phyloP scores from a whole-genome alignment of 2,113 vertebrate species.

The Heterocephalus glaber region DNA sequence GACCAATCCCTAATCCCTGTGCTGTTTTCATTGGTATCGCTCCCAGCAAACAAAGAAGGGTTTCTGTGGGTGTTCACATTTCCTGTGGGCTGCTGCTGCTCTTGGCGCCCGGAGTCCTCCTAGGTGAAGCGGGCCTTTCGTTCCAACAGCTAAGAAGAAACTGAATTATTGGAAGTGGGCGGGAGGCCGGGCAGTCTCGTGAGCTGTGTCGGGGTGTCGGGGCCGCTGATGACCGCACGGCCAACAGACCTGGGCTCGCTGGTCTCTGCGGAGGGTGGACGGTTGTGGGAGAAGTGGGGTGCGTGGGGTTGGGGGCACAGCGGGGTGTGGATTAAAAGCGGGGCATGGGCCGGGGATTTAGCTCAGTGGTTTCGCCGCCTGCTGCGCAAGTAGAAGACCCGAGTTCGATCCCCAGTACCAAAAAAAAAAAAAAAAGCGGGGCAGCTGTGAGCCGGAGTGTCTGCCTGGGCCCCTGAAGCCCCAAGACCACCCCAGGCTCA shows the following conservation, averaged over 20 bases:
- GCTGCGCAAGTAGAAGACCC: too few species aligned
- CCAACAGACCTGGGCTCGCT: neutral
- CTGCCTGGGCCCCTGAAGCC: neutral
- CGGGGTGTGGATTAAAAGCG: neutral
- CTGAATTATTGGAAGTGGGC: neutral
- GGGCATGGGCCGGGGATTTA: too few species aligned
- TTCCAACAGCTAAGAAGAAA: neutral
- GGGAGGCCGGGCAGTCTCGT: neutral
- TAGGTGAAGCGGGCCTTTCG: neutral
- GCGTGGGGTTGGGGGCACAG: neutral
- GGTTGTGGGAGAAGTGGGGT: neutral
- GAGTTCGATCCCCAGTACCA: too few species aligned
- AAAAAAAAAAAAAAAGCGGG: too few species aligned
- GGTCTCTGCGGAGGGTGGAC: neutral
- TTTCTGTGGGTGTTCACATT: neutral
- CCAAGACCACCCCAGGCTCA: neutral
- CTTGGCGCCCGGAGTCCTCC: constrained; percentile 15
- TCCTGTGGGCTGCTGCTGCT: neutral
- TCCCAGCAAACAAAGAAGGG: neutral
- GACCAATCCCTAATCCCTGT: neutral
- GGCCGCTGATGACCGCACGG: neutral
- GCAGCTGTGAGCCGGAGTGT: neutral
- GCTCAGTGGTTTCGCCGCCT: too few species aligned
- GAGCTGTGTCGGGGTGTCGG: neutral
- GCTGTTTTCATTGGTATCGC: neutral